These are phyloP conservation scores for Sebastes kiyomatsui DNA, from an alignment of 2,797 vertebrate genomes.

Conservation along the genomic window DNA sequence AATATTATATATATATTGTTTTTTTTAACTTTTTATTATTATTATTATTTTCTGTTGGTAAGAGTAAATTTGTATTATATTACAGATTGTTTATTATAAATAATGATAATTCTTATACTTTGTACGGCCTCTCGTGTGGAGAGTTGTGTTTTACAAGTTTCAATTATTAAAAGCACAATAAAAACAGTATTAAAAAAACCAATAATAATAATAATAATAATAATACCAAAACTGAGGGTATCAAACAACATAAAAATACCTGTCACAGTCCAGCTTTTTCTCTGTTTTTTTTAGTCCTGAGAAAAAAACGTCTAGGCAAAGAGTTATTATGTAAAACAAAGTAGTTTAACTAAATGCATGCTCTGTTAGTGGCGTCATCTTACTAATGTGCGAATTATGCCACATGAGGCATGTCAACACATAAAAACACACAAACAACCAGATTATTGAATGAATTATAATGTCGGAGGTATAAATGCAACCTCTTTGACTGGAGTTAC, in stretches of 20 bases:
- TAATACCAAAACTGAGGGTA: not conserved
- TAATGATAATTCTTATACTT: too few species aligned
- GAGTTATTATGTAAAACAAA: conserved; percentile 4
- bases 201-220: too few species aligned
- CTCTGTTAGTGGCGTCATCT: conserved; percentile 5
- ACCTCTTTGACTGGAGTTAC: conserved; percentile 43
- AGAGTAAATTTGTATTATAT: too few species aligned
- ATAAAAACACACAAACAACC: conserved; percentile 25
- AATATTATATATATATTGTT: too few species aligned
- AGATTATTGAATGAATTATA: conserved; percentile 36
- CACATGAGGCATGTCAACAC: conserved; percentile 22
- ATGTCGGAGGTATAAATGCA: conserved; percentile 42
- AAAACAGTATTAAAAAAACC: too few species aligned
- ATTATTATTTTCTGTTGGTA: too few species aligned
- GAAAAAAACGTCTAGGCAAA: conserved; percentile 7
- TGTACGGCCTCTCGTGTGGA: too few species aligned
- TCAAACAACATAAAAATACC: conserved; percentile 4
- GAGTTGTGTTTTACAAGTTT: too few species aligned
- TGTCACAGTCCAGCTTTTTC: not conserved
- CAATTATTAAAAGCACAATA: too few species aligned
- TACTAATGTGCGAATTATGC: conserved; percentile 29
- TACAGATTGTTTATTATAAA: too few species aligned
- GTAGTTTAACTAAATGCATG: conserved; percentile 10
- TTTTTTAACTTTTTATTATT: too few species aligned
- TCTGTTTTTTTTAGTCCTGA: not conserved